These are phyloP conservation scores for Cladopsammia gracilis DNA, from an alignment of 64 coral and sea anemone species.

Conservation along the genomic window DNA sequence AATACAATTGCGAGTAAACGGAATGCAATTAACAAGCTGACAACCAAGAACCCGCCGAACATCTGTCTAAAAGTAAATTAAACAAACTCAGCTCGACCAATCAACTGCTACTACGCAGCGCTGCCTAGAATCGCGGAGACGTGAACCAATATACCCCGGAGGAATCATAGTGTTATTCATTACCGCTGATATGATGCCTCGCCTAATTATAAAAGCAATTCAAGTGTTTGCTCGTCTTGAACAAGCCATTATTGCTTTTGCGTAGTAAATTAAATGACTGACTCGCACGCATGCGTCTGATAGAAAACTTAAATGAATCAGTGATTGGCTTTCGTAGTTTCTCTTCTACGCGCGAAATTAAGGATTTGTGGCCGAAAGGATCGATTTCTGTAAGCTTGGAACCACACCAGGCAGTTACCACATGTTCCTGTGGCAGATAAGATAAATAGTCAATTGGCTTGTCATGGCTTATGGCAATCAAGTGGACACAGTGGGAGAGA, in stretches of 20 bases:
- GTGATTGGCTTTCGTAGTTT: not conserved
- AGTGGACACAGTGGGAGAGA: slow-evolving; percentile 42
- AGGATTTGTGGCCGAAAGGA: not conserved
- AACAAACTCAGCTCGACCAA: slow-evolving; percentile 80
- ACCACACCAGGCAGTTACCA: slow-evolving; percentile 32
- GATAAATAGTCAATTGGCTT: slow-evolving; percentile 25
- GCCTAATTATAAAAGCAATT: slow-evolving; percentile 95
- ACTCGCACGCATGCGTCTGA: slow-evolving; percentile 64
- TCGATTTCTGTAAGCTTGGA: not conserved
- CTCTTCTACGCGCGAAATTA: not conserved
- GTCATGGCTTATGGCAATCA: slow-evolving; percentile 14
- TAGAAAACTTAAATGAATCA: not conserved
- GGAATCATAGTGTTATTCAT: slow-evolving; percentile 88
- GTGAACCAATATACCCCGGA: slow-evolving; percentile 86
- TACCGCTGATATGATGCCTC: slow-evolving; percentile 77
- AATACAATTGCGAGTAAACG: slow-evolving; percentile 92
- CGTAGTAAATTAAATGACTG: slow-evolving; percentile 76
- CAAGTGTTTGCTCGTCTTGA: slow-evolving; percentile 85
- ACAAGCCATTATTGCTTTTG: slow-evolving; percentile 76
- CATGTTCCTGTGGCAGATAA: slow-evolving; percentile 48
- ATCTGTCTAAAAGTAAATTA: slow-evolving; percentile 91
- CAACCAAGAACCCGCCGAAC: slow-evolving; percentile 80
- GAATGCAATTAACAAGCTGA: slow-evolving; percentile 97
- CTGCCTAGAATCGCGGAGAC: slow-evolving; percentile 55
- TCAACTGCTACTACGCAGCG: slow-evolving; percentile 55